Percentiles rank a stretch among this genome's conserved stretches.
Evolutionary conservation across 2,888 invertebrate genomes (phyloP).

Genomic region (Embidobia sp.): DNA sequence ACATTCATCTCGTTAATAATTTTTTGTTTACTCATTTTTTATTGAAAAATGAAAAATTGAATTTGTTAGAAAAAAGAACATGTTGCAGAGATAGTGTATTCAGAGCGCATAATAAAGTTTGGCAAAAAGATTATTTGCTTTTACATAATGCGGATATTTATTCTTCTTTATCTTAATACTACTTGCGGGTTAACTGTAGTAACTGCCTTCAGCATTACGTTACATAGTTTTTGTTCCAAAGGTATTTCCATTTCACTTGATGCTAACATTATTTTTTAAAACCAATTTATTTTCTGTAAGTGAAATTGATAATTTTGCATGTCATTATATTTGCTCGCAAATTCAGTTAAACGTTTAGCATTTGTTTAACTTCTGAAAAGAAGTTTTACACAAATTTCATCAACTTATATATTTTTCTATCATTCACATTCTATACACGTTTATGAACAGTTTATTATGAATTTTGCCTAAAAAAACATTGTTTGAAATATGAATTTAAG

Average conservation of each 20-base stretch:
- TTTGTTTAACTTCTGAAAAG: too few species aligned
- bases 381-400: too few species aligned
- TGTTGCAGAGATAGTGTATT: neutral
- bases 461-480: too few species aligned
- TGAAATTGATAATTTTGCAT: too few species aligned
- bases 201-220: neutral
- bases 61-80: too few species aligned
- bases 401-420: too few species aligned
- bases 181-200: neutral
- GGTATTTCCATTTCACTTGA: neutral
- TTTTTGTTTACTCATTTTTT: neutral
- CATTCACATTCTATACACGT: too few species aligned
- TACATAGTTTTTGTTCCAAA: neutral
- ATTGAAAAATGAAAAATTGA: neutral
- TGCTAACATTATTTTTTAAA: neutral
- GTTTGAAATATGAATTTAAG: too few species aligned
- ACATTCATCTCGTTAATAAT: too few species aligned
- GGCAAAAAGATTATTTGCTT: slow-evolving; percentile 9
- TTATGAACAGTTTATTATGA: too few species aligned
- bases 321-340: neutral
- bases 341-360: too few species aligned
- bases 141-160: slow-evolving; percentile 10
- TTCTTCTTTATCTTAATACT: slow-evolving; percentile 15
- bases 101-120: neutral
- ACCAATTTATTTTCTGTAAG: neutral